These are phyloP conservation scores for Aspidiotus rigidus DNA, from an alignment of 2,888 invertebrate genomes.

Conservation along the genomic window DNA sequence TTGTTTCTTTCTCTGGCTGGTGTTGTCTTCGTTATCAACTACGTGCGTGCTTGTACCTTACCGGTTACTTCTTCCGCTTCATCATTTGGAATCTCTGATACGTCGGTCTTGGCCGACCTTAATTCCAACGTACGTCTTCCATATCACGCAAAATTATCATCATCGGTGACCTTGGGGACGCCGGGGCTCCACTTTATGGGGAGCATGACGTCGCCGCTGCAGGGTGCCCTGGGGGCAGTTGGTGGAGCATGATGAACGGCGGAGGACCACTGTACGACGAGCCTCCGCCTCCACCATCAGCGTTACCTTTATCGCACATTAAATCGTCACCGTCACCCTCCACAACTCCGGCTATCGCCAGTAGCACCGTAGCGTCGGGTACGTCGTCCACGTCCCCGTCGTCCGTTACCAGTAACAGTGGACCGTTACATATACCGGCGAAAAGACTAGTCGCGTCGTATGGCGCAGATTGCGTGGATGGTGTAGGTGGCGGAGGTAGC, in stretches of 20 bases:
- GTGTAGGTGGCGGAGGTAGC: slow-evolving; percentile 54
- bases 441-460: slow-evolving; percentile 53
- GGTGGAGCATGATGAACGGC: slow-evolving; percentile 79
- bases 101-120: slow-evolving; percentile 34
- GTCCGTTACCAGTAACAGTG: slow-evolving; percentile 52
- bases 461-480: slow-evolving; percentile 45
- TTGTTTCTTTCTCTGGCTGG: too few species aligned
- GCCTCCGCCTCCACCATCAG: slow-evolving; percentile 53
- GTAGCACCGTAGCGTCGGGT: slow-evolving; percentile 41
- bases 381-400: slow-evolving; percentile 55
- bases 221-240: slow-evolving; percentile 63
- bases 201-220: slow-evolving; percentile 60
- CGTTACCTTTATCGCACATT: slow-evolving; percentile 48
- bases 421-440: slow-evolving; percentile 80
- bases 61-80: too few species aligned
- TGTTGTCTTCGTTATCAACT: too few species aligned
- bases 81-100: too few species aligned
- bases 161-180: slow-evolving; percentile 41
- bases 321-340: slow-evolving; percentile 51
- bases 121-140: slow-evolving; percentile 54
- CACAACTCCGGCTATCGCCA: slow-evolving; percentile 55
- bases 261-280: slow-evolving; percentile 54
- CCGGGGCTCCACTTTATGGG: slow-evolving; percentile 64
- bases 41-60: not conserved
- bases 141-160: slow-evolving; percentile 49